A percentile compares a stretch with the other conserved stretches of the same genome.
Conservation (phyloP, 1,140 invertebrate genomes). For the Laupala kohalensis region DNA sequence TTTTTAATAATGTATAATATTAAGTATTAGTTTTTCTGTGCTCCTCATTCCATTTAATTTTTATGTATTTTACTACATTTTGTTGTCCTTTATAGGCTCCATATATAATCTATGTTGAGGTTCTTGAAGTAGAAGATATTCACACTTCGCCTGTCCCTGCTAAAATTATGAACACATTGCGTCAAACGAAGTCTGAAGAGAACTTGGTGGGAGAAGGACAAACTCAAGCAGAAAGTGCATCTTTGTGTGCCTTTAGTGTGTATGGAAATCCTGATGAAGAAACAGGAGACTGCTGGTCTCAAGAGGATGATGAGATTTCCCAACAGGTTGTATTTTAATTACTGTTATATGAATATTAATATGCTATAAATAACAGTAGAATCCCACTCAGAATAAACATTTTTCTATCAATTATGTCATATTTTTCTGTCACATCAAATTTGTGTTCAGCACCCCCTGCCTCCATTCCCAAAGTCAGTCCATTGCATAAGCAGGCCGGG, state of each 20-base stretch:
- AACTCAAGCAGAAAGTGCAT: conserved; percentile 9
- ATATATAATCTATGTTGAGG: conserved; percentile 93
- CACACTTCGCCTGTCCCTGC: conserved; percentile 63
- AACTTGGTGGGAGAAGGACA: conserved; percentile 42
- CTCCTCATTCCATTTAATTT: too few species aligned
- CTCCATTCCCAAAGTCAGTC: too few species aligned
- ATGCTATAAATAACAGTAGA: too few species aligned
- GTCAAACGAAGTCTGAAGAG: conserved; percentile 90
- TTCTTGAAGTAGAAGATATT: conserved; percentile 76
- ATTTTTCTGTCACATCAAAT: too few species aligned
- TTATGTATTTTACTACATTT: too few species aligned
- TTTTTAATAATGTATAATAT: too few species aligned
- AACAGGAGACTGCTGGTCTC: conserved; percentile 72
- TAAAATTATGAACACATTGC: conserved; percentile 62
- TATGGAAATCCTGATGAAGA: conserved; percentile 35
- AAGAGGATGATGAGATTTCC: conserved; percentile 88
- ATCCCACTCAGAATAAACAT: too few species aligned
- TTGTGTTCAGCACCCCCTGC: too few species aligned
- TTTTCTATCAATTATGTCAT: too few species aligned
- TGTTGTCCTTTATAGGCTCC: conserved; percentile 75
- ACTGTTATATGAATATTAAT: too few species aligned
- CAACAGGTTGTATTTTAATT: conserved; percentile 52
- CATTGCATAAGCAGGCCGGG: too few species aligned
- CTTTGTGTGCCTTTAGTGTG: conserved; percentile 17
- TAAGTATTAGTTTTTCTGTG: background rate